Evolutionary conservation across 2,888 invertebrate genomes (phyloP).

Genomic region (Coenonympha arcania): DNA sequence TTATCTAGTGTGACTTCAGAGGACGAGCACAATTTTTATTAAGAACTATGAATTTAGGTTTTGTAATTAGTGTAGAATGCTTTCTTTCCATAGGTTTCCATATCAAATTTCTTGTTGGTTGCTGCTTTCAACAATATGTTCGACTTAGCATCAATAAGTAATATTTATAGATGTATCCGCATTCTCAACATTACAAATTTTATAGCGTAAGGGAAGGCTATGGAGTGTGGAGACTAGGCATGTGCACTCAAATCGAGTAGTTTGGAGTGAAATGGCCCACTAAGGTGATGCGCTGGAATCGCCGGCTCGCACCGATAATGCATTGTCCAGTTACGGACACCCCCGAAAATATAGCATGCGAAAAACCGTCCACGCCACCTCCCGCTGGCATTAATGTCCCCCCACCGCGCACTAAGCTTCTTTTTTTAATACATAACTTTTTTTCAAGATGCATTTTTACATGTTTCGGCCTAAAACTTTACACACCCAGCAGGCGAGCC

Average conservation of each 20-base stretch:
- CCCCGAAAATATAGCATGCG: constrained; percentile 72
- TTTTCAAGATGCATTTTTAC: constrained; percentile 76
- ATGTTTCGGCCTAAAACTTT: constrained; percentile 75
- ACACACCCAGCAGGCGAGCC: constrained; percentile 67
- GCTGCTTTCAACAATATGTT: background rate
- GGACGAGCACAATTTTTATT: too few relatives aligned
- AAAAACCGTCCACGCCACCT: constrained; percentile 69
- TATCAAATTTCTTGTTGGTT: background rate
- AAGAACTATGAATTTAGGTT: too few relatives aligned
- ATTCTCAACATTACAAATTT: constrained; percentile 7
- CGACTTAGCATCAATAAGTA: background rate
- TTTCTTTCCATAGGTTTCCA: too few relatives aligned
- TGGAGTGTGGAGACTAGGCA: constrained; percentile 14
- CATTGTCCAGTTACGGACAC: constrained; percentile 70
- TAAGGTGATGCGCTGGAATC: constrained; percentile 62
- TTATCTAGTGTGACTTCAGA: too few relatives aligned
- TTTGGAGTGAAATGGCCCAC: constrained; percentile 53
- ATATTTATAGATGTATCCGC: background rate
- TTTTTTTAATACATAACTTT: constrained; percentile 76
- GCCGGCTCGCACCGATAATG: constrained; percentile 60
- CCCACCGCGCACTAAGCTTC: constrained; percentile 72
- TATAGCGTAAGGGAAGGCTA: constrained; percentile 14
- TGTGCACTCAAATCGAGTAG: constrained; percentile 41
- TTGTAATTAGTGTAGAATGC: too few relatives aligned
- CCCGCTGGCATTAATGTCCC: constrained; percentile 67